Base-by-base conservation (phyloP, 2,888 invertebrate genomes). In the Aphidius colemani region DNA sequence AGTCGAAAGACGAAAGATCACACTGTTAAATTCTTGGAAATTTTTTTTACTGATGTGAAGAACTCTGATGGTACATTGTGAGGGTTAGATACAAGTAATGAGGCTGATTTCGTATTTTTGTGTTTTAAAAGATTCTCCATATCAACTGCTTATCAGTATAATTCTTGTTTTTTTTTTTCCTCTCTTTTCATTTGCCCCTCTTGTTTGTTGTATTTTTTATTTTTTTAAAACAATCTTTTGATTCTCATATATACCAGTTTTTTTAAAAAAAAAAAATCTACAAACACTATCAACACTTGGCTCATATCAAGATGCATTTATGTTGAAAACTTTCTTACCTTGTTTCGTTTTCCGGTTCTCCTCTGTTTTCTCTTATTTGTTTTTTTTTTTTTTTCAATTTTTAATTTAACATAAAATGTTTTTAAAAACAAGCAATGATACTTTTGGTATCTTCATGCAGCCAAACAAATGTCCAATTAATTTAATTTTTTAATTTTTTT, bases 61-160 rank as follows among this genome's bases (percentile, higher is more conserved):
- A 30, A 30, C 30, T 30, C 60, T 55, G 58, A 48, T 58, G 61
- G 45, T 59, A 57, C 41, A 53, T 39, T 51, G 49, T 13, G 18
- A 60, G 67, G 74, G 70, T 69, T 70, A 78, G 79, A 79, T 78
- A 76, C 73, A 78, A 79, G 79, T 78, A 79, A 79, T 75, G 79
- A 79, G 78, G 77, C 75, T 78, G 78, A 78, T 78, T 78, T 75
- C 75, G 74, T 79, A 76, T 76, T 79, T 79, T 77, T 75, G 78
- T 76, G 73, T 77, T 78, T 79, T 74, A 71, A 77, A 74, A 72
- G 72, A 72, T 74, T 69, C 65, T 62, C 48, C 70, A 71, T 78
- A 80, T 80, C 78, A 76, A 71, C 48, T 69, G 74, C 75, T 78
- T 79, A 80, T 79, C 78, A 74, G 73, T 51, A 68, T 59, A 41